Evolutionary conservation across 92 coral and sea anemone genomes (phyloP).

Genomic region (Heliopora coerulea): DNA sequence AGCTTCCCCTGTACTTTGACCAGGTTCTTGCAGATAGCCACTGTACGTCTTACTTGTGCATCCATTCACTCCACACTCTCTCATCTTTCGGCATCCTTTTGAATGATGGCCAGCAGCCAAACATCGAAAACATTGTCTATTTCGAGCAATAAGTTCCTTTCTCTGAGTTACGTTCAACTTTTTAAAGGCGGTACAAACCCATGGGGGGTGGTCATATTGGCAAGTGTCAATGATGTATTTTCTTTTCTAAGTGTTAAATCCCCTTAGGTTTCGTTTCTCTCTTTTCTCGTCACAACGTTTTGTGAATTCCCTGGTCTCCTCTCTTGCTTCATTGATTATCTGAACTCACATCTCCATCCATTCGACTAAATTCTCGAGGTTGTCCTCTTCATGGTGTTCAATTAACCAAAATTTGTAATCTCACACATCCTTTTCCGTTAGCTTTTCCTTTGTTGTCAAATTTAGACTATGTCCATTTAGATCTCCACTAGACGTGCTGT

Average conservation of each 20-base stretch:
- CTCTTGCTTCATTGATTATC: slow-evolving; percentile 44
- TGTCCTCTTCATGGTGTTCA: slow-evolving; percentile 5
- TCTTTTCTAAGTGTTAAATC: slow-evolving; percentile 10
- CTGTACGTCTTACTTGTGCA: slow-evolving; percentile 42
- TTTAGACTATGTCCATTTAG: slow-evolving; percentile 42
- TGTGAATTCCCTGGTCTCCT: slow-evolving; percentile 19
- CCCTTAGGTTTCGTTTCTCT: background rate
- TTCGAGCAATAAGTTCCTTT: slow-evolving; percentile 37
- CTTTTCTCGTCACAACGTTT: slow-evolving; percentile 7
- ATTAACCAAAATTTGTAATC: slow-evolving; percentile 37
- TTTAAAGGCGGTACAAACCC: slow-evolving; percentile 42
- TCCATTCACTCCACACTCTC: slow-evolving; percentile 46
- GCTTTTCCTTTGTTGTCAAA: slow-evolving; percentile 43
- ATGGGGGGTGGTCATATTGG: slow-evolving; percentile 43
- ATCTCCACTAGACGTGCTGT: background rate
- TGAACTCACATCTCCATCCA: slow-evolving; percentile 38
- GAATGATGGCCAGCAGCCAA: slow-evolving; percentile 39
- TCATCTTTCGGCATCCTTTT: slow-evolving; percentile 29
- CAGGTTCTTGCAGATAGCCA: slow-evolving; percentile 45
- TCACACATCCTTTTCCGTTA: slow-evolving; percentile 30
- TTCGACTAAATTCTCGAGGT: slow-evolving; percentile 29
- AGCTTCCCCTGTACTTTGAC: background rate
- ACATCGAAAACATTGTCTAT: slow-evolving; percentile 38
- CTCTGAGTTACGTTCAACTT: slow-evolving; percentile 32
- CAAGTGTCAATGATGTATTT: slow-evolving; percentile 21